These are phyloP conservation scores for Abramis brama DNA, from an alignment of 2,113 vertebrate species.

Conservation along the genomic window DNA sequence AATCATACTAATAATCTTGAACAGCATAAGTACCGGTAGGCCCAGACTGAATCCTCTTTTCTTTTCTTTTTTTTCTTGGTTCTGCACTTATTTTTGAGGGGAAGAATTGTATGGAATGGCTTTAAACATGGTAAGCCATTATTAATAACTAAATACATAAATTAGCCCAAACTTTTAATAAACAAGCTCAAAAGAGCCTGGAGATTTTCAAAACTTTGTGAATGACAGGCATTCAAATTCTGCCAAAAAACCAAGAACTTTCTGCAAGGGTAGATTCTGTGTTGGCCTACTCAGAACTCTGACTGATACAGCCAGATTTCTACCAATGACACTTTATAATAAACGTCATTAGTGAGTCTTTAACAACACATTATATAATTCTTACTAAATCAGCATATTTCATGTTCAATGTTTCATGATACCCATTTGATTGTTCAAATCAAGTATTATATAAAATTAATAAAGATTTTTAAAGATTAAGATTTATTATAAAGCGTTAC, in stretches of 20 bases:
- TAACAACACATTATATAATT: neutral
- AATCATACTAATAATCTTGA: neutral
- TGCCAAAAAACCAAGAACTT: neutral
- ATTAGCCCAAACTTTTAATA: neutral
- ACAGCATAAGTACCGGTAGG: neutral
- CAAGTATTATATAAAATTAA: neutral
- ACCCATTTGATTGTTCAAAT: neutral
- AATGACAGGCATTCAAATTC: neutral
- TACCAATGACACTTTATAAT: neutral
- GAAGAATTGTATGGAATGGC: neutral
- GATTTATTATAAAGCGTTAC: neutral
- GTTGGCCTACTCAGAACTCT: neutral
- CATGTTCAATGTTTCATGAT: neutral
- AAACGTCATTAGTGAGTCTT: neutral
- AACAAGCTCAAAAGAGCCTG: neutral
- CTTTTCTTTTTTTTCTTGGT: neutral
- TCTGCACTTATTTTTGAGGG: neutral
- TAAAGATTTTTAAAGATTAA: neutral
- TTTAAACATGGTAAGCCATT: neutral
- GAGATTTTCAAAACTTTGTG: neutral
- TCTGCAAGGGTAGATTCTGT: neutral
- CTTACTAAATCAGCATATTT: neutral
- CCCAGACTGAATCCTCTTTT: neutral
- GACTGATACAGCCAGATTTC: neutral
- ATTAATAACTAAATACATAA: neutral